Base-by-base conservation (phyloP, 2,888 invertebrate species). In the Andrena marginata region DNA sequence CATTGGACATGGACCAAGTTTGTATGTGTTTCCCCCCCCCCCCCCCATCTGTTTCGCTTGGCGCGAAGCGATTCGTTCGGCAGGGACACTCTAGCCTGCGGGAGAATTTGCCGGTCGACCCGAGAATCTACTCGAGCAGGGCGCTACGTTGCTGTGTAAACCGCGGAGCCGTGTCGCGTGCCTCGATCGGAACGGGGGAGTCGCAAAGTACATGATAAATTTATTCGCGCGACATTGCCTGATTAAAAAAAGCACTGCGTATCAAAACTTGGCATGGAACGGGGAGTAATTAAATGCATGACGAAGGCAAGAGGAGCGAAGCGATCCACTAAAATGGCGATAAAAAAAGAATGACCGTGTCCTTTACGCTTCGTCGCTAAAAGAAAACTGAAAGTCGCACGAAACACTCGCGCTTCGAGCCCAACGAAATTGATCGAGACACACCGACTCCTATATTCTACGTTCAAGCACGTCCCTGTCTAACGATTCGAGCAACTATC, bases 1-100 rank as follows among this genome's bases (percentile, higher is more conserved):
- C 82, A 85, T 86, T 84, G 80, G 83, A 76, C 73, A 77, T 85
- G 77, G 79, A 86, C 67, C 84, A 85, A 82, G 77, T 82, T 79
- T 67, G 80, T 76, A 65, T 82, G 63, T 59, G 68, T 33, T 68
- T 16, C 23, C 23, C 56, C 20, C 23, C 23, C 56, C 8, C 33
- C 33, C 33, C 31, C 54, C 35, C 2, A 33, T 56, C 33, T 10
- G 31, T 69, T 26, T 56, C 49, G 49, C 64, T 29, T 75, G 68
- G 67, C 48, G 54, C 75, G 68, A 86, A 85, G 76, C 42, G 82
- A 79, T 86, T 82, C 87, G 86, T 80, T 81, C 60, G 56, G 65
- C 35, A 86, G 82, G 80, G 85, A 87, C 77, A 79, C 33, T 78
- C 59, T 62, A 29, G 48, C 5, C 26, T 59, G 48, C 63, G 42